These are phyloP conservation scores for Dinocampus coccinellae DNA, from an alignment of 2,888 invertebrate species.

Conservation along the genomic window DNA sequence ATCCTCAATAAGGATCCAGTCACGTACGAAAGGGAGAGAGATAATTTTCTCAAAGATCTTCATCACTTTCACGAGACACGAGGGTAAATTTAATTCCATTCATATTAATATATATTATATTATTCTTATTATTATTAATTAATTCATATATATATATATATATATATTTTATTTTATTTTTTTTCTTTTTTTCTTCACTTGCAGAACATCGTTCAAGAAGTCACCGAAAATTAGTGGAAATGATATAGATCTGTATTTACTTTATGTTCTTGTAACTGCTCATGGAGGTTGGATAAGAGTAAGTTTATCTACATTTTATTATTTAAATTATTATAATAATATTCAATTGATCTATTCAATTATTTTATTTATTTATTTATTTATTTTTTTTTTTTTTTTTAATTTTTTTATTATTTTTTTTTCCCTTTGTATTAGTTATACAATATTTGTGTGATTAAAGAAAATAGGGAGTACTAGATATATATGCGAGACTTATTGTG, in stretches of 20 bases:
- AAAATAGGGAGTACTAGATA: too few species aligned
- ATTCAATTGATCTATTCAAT: background rate
- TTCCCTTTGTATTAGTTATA: too few species aligned
- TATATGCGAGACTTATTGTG: background rate
- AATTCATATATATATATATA: background rate
- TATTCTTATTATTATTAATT: background rate
- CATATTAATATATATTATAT: too few species aligned
- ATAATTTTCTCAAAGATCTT: conserved; percentile 86
- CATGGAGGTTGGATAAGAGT: conserved; percentile 97
- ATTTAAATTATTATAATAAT: too few species aligned
- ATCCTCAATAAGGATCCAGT: conserved; percentile 79
- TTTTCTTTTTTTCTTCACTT: conserved; percentile 39
- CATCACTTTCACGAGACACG: conserved; percentile 91
- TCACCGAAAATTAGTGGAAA: conserved; percentile 85
- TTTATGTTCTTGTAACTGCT: conserved; percentile 92
- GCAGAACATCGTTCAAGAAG: conserved; percentile 77
- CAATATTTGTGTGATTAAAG: too few species aligned
- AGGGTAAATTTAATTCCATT: conserved; percentile 77
- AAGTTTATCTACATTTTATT: conserved; percentile 55
- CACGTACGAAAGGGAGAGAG: conserved; percentile 83
- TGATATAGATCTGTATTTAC: conserved; percentile 90
- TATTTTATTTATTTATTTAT: too few species aligned
- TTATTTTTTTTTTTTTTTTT: too few species aligned
- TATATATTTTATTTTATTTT: conserved; percentile 39
- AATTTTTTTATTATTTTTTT: too few species aligned